These are phyloP conservation scores for Prunella fulvescens DNA, from an alignment of 2,113 vertebrate genomes.

Conservation along the genomic window DNA sequence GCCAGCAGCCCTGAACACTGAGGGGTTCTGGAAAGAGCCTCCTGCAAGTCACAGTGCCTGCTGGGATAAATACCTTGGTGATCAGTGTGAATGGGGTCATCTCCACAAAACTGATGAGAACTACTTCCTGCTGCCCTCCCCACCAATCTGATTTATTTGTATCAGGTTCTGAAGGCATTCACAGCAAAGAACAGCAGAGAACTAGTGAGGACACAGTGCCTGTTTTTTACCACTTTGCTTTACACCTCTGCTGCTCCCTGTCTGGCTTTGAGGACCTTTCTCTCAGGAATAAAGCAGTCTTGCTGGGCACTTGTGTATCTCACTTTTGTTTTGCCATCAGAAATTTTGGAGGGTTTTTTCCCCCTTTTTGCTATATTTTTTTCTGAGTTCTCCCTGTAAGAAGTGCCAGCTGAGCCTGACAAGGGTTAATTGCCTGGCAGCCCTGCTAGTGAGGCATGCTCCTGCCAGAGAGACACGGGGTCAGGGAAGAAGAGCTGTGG, in stretches of 20 bases:
- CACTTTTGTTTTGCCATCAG: neutral
- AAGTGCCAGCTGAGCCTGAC: neutral
- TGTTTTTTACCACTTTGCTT: neutral
- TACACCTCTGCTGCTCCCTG: neutral
- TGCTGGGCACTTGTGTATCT: neutral
- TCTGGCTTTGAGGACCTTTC: neutral
- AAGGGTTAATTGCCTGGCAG: neutral
- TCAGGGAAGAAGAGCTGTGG: neutral
- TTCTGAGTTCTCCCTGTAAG: neutral
- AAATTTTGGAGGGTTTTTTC: accelerated
- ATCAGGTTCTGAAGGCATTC: neutral
- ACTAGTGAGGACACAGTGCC: neutral
- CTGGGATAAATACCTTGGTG: neutral
- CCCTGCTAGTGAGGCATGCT: neutral
- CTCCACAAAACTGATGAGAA: neutral
- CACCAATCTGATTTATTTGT: neutral
- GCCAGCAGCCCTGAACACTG: neutral
- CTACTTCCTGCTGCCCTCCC: neutral
- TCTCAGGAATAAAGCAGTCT: neutral
- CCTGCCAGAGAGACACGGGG: neutral
- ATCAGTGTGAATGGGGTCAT: neutral
- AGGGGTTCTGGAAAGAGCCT: neutral
- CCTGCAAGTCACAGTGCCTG: neutral
- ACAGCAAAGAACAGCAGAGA: neutral
- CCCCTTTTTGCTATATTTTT: neutral